Percentiles rank a stretch among this genome's conserved stretches.
phyloP scores from a whole-genome alignment of 2,113 vertebrate genomes.

The Ailuropoda melanoleuca region DNA sequence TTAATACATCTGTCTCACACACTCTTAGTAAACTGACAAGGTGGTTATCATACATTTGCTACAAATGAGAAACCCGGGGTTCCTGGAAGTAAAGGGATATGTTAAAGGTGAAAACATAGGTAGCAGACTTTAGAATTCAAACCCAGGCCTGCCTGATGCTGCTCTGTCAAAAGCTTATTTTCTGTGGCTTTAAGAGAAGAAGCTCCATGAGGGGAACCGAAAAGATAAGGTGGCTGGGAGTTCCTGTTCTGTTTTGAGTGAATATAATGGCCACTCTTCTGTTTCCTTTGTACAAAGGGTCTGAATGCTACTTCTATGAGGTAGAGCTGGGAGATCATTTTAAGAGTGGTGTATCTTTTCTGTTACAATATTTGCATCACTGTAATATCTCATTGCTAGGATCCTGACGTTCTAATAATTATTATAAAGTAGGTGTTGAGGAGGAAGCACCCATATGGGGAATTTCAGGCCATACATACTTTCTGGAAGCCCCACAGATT shows the following conservation, averaged over 20 bases:
- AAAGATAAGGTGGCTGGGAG: neutral
- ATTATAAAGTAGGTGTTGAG: neutral
- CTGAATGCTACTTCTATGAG: neutral
- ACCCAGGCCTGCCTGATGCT: neutral
- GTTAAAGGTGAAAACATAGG: neutral
- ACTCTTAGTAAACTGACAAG: neutral
- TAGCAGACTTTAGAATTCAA: neutral
- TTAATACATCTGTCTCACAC: neutral
- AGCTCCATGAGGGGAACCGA: neutral
- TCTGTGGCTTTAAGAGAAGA: neutral
- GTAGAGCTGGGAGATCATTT: neutral
- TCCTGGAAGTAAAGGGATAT: neutral
- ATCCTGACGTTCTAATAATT: conserved; percentile 8
- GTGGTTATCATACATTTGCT: neutral
- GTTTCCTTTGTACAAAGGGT: neutral
- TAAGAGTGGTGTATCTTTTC: neutral
- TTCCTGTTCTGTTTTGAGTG: neutral
- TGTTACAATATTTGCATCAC: neutral
- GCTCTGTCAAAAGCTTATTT: neutral
- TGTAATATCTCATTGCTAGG: neutral
- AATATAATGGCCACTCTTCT: neutral
- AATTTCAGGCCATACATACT: neutral
- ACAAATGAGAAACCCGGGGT: neutral
- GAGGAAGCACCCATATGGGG: neutral
- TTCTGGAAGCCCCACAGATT: neutral